These are phyloP conservation scores for Endomychus coccineus DNA, from an alignment of 2,888 invertebrate species.

Conservation along the genomic window DNA sequence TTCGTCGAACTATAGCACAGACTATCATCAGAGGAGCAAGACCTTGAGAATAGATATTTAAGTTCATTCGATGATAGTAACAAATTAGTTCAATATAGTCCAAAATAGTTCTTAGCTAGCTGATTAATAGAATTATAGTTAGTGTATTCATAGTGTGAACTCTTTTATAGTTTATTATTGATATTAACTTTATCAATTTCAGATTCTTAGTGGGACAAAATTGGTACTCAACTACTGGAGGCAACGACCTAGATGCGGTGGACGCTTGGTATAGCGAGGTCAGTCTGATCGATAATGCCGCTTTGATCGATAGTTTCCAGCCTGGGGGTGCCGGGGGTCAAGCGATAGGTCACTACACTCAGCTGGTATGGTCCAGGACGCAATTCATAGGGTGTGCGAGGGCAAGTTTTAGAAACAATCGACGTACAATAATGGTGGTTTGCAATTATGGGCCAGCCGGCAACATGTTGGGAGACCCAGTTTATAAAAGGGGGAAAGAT, in stretches of 20 bases:
- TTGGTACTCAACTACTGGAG: not conserved
- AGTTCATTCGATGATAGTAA: too few species aligned
- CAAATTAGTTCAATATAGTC: too few species aligned
- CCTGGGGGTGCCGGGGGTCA: not conserved
- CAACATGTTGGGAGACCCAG: constrained; percentile 6
- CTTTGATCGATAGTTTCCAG: constrained; percentile 2
- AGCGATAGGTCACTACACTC: constrained; percentile 13
- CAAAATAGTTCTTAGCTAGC: too few species aligned
- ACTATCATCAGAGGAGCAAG: too few species aligned
- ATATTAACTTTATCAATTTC: too few species aligned
- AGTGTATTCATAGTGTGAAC: too few species aligned
- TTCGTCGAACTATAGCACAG: too few species aligned
- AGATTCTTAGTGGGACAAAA: constrained; percentile 9
- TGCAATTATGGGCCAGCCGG: constrained; percentile 16
- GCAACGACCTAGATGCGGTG: not conserved
- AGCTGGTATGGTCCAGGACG: constrained; percentile 10
- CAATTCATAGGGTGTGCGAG: constrained; percentile 12
- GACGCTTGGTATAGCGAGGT: constrained; percentile 8
- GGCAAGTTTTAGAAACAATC: constrained; percentile 2
- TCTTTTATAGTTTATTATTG: too few species aligned
- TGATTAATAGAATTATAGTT: too few species aligned
- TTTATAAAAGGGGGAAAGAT: constrained; percentile 15
- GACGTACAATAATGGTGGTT: not conserved
- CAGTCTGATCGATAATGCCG: constrained; percentile 3
- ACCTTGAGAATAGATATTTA: too few species aligned